Evolutionary conservation across 1,140 invertebrate genomes (phyloP), one percentile per base, ranked within the genome.

Genomic region (Pogonomyrmex barbatus): DNA sequence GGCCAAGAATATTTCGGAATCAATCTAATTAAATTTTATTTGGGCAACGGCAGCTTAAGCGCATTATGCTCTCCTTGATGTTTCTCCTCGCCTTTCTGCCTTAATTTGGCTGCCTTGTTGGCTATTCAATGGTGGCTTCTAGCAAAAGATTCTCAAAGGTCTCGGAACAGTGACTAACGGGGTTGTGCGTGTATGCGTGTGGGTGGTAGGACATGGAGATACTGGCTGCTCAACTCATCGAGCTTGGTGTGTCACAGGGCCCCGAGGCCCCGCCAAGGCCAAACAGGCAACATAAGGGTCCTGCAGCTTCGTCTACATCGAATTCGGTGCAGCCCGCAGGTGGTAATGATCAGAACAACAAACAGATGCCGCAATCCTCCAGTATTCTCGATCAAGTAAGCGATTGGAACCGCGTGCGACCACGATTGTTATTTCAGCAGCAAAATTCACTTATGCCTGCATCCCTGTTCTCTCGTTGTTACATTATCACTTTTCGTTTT

Each of bases 221-320:
- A 94, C 95, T 99, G 93, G 98, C 98, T 88, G 98, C 98, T 93
- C 98, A 99, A 95, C 96, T 99, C 92, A 98, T 98, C 96, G 98
- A 99, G 95, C 96, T 99, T 93, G 98, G 97, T 91, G 97, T 98
- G 85, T 96, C 96, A 81, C 92, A 96, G 96, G 86, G 95, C 96
- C 82, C 96, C 94, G 92, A 95, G 95, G 93, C 96, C 95, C 96
- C 96, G 83, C 95, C 96, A 60, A 95, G 96, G 86, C 95, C 96
- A 76, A 96, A 96, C 90, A 92, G 94, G 67, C 94, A 94, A 76
- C 94, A 94, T 77, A 94, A 94, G 87, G 93, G 90, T 79, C 89
- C 92, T 85, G 90, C 91, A 71, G 91, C 90, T 2, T 90, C 94
- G 30, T 92, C 92, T 47, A 92, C 92, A 9, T 85, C 93, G 56